A percentile compares a stretch with the other conserved stretches of the same genome.
phyloP scores from a whole-genome alignment of 2,797 vertebrate species.

The Galago senegalensis region DNA sequence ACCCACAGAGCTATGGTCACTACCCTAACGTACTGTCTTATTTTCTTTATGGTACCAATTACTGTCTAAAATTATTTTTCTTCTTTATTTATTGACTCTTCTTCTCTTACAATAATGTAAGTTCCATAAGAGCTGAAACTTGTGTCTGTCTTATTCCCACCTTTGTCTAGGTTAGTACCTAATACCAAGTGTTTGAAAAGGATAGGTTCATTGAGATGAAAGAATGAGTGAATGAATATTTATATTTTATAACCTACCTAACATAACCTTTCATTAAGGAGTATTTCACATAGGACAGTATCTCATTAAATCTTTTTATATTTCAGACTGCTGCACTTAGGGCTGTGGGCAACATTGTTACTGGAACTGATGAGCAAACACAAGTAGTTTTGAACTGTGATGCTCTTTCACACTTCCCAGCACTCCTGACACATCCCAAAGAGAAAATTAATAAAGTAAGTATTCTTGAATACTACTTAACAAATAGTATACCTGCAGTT shows the following conservation, averaged over 20 bases:
- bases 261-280: background rate
- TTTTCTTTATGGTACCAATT: constrained; percentile 43
- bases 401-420: constrained; percentile 97
- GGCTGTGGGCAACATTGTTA: constrained; percentile 99
- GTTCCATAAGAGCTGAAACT: background rate
- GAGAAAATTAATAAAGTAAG: constrained; percentile 99
- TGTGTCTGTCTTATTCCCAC: background rate
- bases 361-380: constrained; percentile 99
- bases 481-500: background rate
- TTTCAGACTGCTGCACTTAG: constrained; percentile 97
- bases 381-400: constrained; percentile 99
- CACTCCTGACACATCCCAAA: constrained; percentile 98
- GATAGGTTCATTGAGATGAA: background rate
- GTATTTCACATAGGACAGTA: background rate
- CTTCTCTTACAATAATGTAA: background rate
- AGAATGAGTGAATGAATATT: constrained; percentile 5
- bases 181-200: background rate
- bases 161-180: constrained; percentile 24
- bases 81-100: background rate
- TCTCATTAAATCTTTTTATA: constrained; percentile 60
- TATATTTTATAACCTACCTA: constrained; percentile 3
- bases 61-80: constrained; percentile 21
- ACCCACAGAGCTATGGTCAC: too few relatives aligned
- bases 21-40: background rate
- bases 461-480: constrained; percentile 31